Conservation (phyloP, 2,888 invertebrate genomes). For the Cancer borealis region DNA sequence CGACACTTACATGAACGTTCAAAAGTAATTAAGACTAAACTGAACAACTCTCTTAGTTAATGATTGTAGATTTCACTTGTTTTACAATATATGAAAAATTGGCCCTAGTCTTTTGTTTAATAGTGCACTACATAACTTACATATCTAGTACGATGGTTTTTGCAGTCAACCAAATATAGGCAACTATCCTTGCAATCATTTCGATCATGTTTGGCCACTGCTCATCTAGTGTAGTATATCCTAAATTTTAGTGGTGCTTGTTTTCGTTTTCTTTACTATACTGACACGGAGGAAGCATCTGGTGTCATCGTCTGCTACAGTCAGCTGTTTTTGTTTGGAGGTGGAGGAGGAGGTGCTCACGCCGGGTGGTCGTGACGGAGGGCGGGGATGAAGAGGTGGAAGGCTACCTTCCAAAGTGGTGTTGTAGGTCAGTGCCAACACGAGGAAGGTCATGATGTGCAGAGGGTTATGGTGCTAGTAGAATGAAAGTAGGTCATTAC, state of each 20-base stretch:
- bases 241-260: not conserved
- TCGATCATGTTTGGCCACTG: not conserved
- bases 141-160: not conserved
- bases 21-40: too few species aligned
- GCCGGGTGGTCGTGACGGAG: not conserved
- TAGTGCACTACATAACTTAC: not conserved
- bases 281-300: not conserved
- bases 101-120: not conserved
- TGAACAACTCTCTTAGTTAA: too few species aligned
- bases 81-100: too few species aligned
- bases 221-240: constrained; percentile 32
- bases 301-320: constrained; percentile 61
- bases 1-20: too few species aligned
- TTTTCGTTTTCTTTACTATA: constrained; percentile 12
- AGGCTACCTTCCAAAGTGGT: not conserved
- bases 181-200: not conserved
- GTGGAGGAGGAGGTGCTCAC: constrained; percentile 11
- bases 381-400: constrained; percentile 50
- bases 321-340: constrained; percentile 65
- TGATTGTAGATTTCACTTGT: not conserved
- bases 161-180: not conserved
- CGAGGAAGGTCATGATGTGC: not conserved
- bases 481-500: not conserved
- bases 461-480: not conserved
- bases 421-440: not conserved